These are phyloP conservation scores for Priapulus caudatus DNA, from an alignment of 2,888 invertebrate genomes.

Conservation along the genomic window DNA sequence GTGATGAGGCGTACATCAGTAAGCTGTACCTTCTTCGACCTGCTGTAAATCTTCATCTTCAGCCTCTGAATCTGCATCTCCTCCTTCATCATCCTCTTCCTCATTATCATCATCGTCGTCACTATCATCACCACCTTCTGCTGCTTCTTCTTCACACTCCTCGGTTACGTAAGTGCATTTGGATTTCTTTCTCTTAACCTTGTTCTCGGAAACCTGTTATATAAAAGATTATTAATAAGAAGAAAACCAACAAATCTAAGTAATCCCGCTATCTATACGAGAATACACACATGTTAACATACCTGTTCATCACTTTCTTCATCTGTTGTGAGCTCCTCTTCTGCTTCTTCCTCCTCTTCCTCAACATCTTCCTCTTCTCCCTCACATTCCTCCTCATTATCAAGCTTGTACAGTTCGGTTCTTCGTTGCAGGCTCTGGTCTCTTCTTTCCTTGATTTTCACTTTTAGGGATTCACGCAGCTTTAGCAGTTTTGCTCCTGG, in stretches of 20 bases:
- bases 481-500: background rate
- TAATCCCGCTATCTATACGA: too few relatives aligned
- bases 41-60: too few relatives aligned
- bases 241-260: too few relatives aligned
- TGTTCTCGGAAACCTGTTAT: too few relatives aligned
- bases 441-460: background rate
- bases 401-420: background rate
- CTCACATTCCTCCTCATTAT: constrained; percentile 1
- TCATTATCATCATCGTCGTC: background rate
- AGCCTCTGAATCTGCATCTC: background rate
- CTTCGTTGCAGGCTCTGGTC: background rate
- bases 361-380: background rate
- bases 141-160: background rate
- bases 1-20: too few relatives aligned
- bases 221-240: too few relatives aligned
- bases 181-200: too few relatives aligned
- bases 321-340: too few relatives aligned
- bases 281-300: too few relatives aligned
- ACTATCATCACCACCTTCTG: background rate
- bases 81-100: background rate
- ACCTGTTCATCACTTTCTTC: background rate
- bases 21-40: too few relatives aligned
- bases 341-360: background rate
- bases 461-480: background rate
- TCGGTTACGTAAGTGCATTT: background rate